Evolutionary conservation across 2,888 invertebrate genomes (phyloP).

Genomic region (Drosophila peninsularis): DNA sequence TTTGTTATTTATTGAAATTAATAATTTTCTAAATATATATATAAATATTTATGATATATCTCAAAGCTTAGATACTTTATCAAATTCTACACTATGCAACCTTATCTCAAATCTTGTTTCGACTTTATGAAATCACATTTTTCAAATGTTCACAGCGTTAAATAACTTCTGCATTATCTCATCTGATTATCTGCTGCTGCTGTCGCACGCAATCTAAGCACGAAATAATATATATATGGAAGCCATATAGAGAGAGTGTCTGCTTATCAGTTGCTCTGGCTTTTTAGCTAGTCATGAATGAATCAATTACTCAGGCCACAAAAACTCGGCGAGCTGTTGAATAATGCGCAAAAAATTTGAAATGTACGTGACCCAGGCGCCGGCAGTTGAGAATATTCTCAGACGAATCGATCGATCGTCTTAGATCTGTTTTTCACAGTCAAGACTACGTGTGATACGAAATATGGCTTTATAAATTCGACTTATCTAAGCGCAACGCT

Average conservation of each 20-base stretch:
- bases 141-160: conserved; percentile 1
- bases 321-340: conserved; percentile 27
- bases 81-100: not conserved
- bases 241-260: not conserved
- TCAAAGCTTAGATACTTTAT: not conserved
- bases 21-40: not conserved
- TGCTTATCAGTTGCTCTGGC: conserved; percentile 45
- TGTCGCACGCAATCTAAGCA: conserved; percentile 10
- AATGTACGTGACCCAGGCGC: conserved; percentile 54
- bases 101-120: not conserved
- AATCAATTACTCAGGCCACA: conserved; percentile 56
- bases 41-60: not conserved
- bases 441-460: conserved; percentile 35
- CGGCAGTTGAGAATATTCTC: conserved; percentile 24
- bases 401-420: conserved; percentile 52
- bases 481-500: conserved; percentile 23
- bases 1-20: not conserved
- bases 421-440: conserved; percentile 45
- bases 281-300: conserved; percentile 48
- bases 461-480: not conserved
- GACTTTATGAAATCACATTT: conserved; percentile 1
- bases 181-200: conserved; percentile 1
- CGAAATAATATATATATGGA: conserved; percentile 5
- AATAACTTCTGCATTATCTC: conserved; percentile 3
- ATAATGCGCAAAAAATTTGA: conserved; percentile 51